These are phyloP conservation scores for Aselliscus stoliczkanus DNA, from an alignment of 2,797 vertebrate species.

Conservation along the genomic window DNA sequence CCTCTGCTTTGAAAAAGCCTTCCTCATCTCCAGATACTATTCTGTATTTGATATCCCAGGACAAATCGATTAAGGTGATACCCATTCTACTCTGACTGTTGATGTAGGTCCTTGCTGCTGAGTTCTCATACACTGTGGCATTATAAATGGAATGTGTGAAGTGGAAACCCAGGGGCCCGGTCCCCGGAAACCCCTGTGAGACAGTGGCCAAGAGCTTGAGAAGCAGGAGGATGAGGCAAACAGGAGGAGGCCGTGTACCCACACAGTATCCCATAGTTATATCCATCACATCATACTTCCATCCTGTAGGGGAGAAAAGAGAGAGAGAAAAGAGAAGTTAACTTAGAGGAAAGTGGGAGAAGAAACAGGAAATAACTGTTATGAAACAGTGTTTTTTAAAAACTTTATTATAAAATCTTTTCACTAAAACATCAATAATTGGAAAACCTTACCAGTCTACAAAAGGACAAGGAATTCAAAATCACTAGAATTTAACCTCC, in stretches of 20 bases:
- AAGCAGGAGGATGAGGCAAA: slow-evolving; percentile 86
- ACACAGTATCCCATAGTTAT: slow-evolving; percentile 92
- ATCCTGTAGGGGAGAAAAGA: slow-evolving; percentile 81
- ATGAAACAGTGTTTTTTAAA: not conserved
- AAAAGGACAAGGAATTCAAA: slow-evolving; percentile 12
- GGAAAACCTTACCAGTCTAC: not conserved
- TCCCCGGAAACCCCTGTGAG: slow-evolving; percentile 82
- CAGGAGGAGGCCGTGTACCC: slow-evolving; percentile 84
- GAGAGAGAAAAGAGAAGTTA: slow-evolving; percentile 51
- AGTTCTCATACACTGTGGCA: slow-evolving; percentile 95
- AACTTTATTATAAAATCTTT: not conserved
- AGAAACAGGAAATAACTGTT: not conserved
- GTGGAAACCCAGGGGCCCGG: slow-evolving; percentile 80
- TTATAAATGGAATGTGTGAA: slow-evolving; percentile 94
- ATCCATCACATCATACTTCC: slow-evolving; percentile 92
- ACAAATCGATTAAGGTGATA: slow-evolving; percentile 88
- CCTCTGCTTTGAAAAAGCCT: slow-evolving; percentile 97
- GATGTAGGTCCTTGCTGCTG: slow-evolving; percentile 95
- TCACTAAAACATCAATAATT: not conserved
- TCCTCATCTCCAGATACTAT: slow-evolving; percentile 97
- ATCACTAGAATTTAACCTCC: not conserved
- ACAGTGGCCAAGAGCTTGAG: slow-evolving; percentile 83
- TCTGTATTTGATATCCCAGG: slow-evolving; percentile 96
- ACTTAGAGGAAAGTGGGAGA: not conserved
- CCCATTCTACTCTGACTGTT: slow-evolving; percentile 96